A percentile compares a stretch with the other conserved stretches of the same genome.
Evolutionary conservation across 2,797 vertebrate species (phyloP).

Genomic region (Holocentrus rufus): DNA sequence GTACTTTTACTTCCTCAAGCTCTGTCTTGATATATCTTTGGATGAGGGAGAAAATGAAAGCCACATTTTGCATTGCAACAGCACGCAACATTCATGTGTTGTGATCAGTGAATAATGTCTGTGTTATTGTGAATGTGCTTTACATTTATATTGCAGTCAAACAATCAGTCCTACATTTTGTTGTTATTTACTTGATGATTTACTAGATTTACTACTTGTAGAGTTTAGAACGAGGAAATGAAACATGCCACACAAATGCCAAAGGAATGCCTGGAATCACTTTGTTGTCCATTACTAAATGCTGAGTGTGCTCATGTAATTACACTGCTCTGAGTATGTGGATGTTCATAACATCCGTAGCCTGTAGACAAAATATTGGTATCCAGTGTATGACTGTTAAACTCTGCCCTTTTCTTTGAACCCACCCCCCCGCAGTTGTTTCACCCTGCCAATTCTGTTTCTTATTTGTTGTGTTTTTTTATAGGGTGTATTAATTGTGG

Average conservation of each 20-base stretch:
- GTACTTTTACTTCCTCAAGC: background rate
- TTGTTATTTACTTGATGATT: slow-evolving; percentile 35
- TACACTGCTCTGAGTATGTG: slow-evolving; percentile 20
- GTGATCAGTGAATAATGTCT: background rate
- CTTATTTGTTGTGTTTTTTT: background rate
- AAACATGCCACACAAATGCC: slow-evolving; percentile 37
- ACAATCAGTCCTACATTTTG: slow-evolving; percentile 21
- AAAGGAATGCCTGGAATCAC: slow-evolving; percentile 38
- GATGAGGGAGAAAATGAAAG: slow-evolving; percentile 31
- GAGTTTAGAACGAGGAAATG: slow-evolving; percentile 17
- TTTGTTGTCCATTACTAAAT: slow-evolving; percentile 46
- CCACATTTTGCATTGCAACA: too few species aligned
- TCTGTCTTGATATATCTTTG: slow-evolving; percentile 16
- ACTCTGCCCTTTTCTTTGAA: background rate
- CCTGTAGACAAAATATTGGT: slow-evolving; percentile 18
- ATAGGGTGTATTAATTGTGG: slow-evolving; percentile 21
- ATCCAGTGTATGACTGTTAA: slow-evolving; percentile 6
- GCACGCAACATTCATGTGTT: slow-evolving; percentile 41
- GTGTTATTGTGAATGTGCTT: slow-evolving; percentile 28
- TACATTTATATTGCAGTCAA: slow-evolving; percentile 30
- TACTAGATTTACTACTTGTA: background rate
- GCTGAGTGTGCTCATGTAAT: slow-evolving; percentile 46
- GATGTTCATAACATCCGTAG: slow-evolving; percentile 32
- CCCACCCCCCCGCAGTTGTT: background rate
- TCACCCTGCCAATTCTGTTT: background rate